phyloP scores from a whole-genome alignment of 2,113 vertebrate species.

The Anolis carolinensis region DNA sequence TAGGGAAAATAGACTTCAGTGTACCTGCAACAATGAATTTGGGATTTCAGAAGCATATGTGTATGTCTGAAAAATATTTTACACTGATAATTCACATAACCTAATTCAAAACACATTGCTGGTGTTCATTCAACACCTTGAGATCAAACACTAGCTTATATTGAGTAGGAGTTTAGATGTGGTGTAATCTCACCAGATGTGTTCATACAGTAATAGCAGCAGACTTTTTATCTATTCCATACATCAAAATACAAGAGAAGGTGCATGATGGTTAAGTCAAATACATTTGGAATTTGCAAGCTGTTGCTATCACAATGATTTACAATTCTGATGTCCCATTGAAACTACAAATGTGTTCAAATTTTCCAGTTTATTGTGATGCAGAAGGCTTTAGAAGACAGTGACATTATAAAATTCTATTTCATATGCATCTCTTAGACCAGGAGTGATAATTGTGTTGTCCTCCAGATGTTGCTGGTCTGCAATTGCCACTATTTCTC shows the following conservation, averaged over 20 bases:
- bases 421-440: neutral
- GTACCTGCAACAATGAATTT: neutral
- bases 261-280: neutral
- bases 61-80: conserved; percentile 22
- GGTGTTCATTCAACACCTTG: conserved; percentile 31
- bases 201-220: conserved; percentile 13
- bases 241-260: conserved; percentile 16
- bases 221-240: conserved; percentile 23
- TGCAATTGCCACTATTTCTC: neutral
- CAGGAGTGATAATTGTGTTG: neutral
- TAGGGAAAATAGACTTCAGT: neutral
- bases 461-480: neutral
- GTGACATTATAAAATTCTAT: neutral
- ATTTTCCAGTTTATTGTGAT: conserved; percentile 9
- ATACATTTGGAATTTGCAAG: conserved; percentile 28
- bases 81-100: conserved; percentile 39
- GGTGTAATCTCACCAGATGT: conserved; percentile 24
- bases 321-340: conserved; percentile 18
- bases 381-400: conserved; percentile 6
- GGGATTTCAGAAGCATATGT: conserved; percentile 23
- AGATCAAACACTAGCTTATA: conserved; percentile 10
- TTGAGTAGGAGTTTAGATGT: conserved; percentile 13
- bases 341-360: conserved; percentile 30
- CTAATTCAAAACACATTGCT: conserved; percentile 26
- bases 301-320: conserved; percentile 21